phyloP scores from a whole-genome alignment of 1,140 invertebrate genomes.

The Drosophila sp. region DNA sequence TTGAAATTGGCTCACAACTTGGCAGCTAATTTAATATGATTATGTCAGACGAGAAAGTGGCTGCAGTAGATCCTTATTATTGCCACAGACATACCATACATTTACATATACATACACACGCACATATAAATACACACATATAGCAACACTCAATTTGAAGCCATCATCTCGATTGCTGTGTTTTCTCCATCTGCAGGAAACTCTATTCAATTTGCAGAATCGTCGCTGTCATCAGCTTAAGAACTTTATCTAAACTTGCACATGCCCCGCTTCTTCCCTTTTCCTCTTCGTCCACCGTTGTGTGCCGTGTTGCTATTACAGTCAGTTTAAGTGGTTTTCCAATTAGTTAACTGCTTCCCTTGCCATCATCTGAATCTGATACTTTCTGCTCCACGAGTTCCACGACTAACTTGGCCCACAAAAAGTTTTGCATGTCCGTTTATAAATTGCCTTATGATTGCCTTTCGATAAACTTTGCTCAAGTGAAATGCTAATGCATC shows the following conservation, averaged over 20 bases:
- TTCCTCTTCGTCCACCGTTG: no score
- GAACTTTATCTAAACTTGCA: constrained; percentile 29
- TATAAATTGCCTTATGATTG: constrained; percentile 74
- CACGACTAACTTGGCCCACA: constrained; percentile 31
- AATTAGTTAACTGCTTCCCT: constrained; percentile 41
- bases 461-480: constrained; percentile 63
- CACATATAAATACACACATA: not conserved
- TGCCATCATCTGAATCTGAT: not conserved
- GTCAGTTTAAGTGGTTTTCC: constrained; percentile 30
- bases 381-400: not conserved
- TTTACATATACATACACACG: no score
- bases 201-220: constrained; percentile 20
- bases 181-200: no score
- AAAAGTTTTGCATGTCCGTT: constrained; percentile 67
- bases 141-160: constrained; percentile 29
- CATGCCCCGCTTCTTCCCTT: not conserved
- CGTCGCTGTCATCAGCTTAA: constrained; percentile 34
- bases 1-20: constrained; percentile 75
- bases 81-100: constrained; percentile 44
- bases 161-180: no score
- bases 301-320: constrained; percentile 6
- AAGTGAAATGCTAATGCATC: constrained; percentile 65
- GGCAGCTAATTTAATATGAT: constrained; percentile 77
- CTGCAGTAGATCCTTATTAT: constrained; percentile 38
- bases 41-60: constrained; percentile 6